These are phyloP conservation scores for Pollenia angustigena DNA, from an alignment of 2,888 invertebrate species.

Conservation along the genomic window DNA sequence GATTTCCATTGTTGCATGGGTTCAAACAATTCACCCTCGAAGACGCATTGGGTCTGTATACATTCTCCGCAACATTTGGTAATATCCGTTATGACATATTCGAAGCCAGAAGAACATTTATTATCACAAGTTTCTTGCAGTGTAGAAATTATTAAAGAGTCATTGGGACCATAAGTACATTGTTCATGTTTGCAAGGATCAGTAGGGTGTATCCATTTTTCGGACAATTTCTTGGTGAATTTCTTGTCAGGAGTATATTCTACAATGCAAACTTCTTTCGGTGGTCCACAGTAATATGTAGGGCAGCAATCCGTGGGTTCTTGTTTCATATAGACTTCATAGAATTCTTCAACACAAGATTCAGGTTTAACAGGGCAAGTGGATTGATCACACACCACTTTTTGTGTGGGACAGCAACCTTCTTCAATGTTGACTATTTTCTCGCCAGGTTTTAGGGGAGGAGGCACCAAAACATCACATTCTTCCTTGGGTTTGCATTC, in stretches of 20 bases:
- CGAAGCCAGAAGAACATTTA: constrained; percentile 85
- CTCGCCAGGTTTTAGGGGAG: constrained; percentile 87
- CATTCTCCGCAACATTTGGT: constrained; percentile 88
- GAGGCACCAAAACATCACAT: constrained; percentile 85
- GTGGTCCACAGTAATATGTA: constrained; percentile 86
- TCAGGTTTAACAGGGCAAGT: constrained; percentile 87
- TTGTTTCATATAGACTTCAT: constrained; percentile 83
- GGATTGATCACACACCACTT: constrained; percentile 87
- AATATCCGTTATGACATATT: constrained; percentile 83
- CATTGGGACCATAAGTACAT: constrained; percentile 81
- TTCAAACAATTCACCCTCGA: constrained; percentile 84
- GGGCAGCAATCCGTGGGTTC: constrained; percentile 87
- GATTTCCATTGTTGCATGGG: constrained; percentile 87
- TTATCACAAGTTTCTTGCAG: constrained; percentile 79
- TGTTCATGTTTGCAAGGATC: constrained; percentile 84
- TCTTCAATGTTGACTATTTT: constrained; percentile 85
- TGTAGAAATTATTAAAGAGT: constrained; percentile 77
- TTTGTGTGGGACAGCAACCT: constrained; percentile 90
- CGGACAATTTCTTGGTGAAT: constrained; percentile 82
- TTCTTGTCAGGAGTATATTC: constrained; percentile 79
- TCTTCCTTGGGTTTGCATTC: constrained; percentile 90
- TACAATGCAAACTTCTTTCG: constrained; percentile 82
- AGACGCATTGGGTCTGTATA: constrained; percentile 86
- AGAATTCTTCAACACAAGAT: constrained; percentile 85
- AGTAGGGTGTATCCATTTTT: constrained; percentile 84